phyloP scores from a whole-genome alignment of 2,113 vertebrate species.

The Uria aalge region DNA sequence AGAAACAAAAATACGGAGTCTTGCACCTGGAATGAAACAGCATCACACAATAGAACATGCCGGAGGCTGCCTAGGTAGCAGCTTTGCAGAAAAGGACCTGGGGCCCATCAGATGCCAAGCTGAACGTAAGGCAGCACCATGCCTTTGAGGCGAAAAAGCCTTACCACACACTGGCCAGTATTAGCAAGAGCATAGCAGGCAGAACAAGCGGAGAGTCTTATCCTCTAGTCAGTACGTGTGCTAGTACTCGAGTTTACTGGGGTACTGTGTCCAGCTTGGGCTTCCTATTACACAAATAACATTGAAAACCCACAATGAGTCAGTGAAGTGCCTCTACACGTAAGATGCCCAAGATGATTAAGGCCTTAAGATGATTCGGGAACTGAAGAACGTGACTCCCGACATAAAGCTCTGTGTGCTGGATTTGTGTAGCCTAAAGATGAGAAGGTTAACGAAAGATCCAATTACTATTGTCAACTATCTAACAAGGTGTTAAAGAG shows the following conservation, averaged over 20 bases:
- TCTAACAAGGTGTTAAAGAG: not conserved
- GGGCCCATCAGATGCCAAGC: not conserved
- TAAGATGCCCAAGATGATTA: not conserved
- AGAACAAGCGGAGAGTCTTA: not conserved
- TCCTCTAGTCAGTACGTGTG: no score
- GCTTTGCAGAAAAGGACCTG: not conserved
- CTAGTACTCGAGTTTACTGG: not conserved
- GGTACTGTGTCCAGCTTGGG: not conserved
- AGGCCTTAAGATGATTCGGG: not conserved
- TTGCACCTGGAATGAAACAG: not conserved
- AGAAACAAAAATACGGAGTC: not conserved
- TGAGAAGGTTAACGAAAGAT: not conserved
- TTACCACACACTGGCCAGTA: not conserved
- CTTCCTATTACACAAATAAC: not conserved
- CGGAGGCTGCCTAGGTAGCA: not conserved
- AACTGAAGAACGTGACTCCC: not conserved
- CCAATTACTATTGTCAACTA: not conserved
- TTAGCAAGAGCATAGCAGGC: not conserved
- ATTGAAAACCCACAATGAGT: not conserved
- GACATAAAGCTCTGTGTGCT: not conserved
- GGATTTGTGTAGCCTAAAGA: not conserved
- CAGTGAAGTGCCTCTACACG: not conserved
- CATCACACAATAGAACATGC: not conserved
- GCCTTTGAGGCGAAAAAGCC: not conserved
- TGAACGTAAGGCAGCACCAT: not conserved